Evolutionary conservation across 2,113 vertebrate species (phyloP), one percentile per base, ranked within the genome.

Genomic region (Cinclus cinclus): DNA sequence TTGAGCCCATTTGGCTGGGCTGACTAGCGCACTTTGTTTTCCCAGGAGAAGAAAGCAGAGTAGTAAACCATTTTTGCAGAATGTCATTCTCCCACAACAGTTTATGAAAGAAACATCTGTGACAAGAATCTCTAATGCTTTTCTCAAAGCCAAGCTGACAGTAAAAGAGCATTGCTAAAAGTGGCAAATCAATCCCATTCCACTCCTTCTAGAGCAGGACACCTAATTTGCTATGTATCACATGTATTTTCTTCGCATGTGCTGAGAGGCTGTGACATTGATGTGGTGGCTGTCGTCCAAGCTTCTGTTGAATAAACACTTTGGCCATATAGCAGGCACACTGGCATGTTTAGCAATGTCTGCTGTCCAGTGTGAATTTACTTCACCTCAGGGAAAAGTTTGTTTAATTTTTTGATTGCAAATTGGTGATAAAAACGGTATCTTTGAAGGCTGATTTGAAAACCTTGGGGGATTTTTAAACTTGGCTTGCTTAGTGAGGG

Each of bases 91-190:
- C 98, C 97, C 97, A 97, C 97, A 98, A 98, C 96, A 97, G 97
- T 98, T 98, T 98, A 98, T 98, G 98, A 98, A 98, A 98, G 98
- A 98, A 98, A 98, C 98, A 98, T 98, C 98, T 98, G 98, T 98
- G 98, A 98, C 97, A 97, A 98, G 98, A 98, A 98, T 99, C 97
- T 98, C 92, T 98, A 98, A 98, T 98, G 97, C 94, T 97, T 97
- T 97, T 97, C 97, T 98, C 95, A 98, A 98, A 98, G 97, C 93
- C 83, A 95, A 94, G 98, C 96, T 97, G 97, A 98, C 97, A 98
- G 97, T 97, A 97, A 98, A 97, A 97, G 92, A 97, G 96, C 97
- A 97, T 97, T 98, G 97, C 98, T 98, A 96, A 97, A 96, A 97
- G 96, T 97, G 95, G 96, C 97, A 96, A 97, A 98, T 98, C 97